Base-by-base conservation (phyloP, 2,888 invertebrate genomes). In the Exocentrus adspersus region DNA sequence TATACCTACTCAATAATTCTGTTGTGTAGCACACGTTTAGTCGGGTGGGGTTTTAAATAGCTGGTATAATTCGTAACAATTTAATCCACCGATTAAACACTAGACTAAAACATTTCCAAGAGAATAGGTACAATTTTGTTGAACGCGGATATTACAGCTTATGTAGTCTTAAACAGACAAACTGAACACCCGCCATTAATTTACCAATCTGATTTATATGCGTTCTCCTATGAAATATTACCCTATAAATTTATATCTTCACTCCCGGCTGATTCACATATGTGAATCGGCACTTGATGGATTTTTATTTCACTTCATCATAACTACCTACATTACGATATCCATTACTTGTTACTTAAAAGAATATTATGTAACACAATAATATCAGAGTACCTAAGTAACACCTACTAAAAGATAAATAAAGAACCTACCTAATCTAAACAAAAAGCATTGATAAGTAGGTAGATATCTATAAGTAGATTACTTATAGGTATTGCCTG, bases 161-260 rank as follows among this genome's bases (percentile, higher is more conserved):
- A 77, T 75, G 67, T 71, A 74, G 77, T 77, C 77, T 77, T 77
- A 76, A 76, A 72, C 73, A 72, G 71, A 73, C 72, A 68, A 70
- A 74, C 70, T 69, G 68, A 72, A 69, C 69, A 71, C 67, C 71
- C 71, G 70, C 73, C 72, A 77, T 75, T 73, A 74, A 76, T 75
- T 76, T 74, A 75, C 68, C 65, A 64, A 73, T 72, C 71, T 77
- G 75, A 77, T 77, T 77, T 76, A 76, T 75, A 71, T 70, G 72
- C 68, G 65, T 69, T 68, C 72, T 72, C 68, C 74, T 73, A 70
- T 77, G 75, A 77, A 75, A 76, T 76, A 77, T 77, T 73, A 69
- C 68, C 73, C 72, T 67, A 77, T 77, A 77, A 77, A 77, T 77
- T 75, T 72, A 60, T 59, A 64, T 64, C 61, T 67, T 63, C 69